Evolutionary conservation across 2,113 vertebrate genomes (phyloP).

Genomic region (Pungitius pungitius): DNA sequence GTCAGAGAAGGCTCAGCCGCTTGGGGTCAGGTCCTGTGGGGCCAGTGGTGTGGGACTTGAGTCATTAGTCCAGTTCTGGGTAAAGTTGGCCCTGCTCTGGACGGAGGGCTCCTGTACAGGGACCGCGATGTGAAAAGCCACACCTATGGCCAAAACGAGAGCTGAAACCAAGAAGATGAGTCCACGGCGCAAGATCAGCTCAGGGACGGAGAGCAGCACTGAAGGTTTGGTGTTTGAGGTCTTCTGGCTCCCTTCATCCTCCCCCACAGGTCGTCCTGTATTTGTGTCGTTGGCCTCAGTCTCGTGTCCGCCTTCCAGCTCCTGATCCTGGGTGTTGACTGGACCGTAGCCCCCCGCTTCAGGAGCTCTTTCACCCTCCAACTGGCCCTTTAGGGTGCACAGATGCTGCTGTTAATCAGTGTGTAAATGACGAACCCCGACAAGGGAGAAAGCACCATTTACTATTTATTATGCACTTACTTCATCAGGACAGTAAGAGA

Average conservation of each 20-base stretch:
- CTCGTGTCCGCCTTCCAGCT: constrained; percentile 19
- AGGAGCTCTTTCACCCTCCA: constrained; percentile 11
- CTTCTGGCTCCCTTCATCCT: constrained; percentile 38
- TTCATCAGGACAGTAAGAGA: constrained; percentile 15
- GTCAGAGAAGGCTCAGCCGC: constrained; percentile 28
- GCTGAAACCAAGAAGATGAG: constrained; percentile 43
- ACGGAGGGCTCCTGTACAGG: constrained; percentile 58
- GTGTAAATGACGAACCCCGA: neutral
- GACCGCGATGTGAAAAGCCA: constrained; percentile 59
- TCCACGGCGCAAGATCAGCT: constrained; percentile 77
- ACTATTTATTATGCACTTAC: constrained; percentile 33
- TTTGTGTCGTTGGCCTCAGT: neutral
- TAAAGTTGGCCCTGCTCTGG: constrained; percentile 61
- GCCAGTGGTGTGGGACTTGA: constrained; percentile 49
- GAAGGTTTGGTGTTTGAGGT: constrained; percentile 15
- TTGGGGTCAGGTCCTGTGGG: constrained; percentile 30
- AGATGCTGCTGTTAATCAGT: constrained; percentile 22
- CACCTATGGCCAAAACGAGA: constrained; percentile 62
- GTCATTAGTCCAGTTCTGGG: constrained; percentile 60
- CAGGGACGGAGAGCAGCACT: constrained; percentile 60
- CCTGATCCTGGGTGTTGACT: constrained; percentile 61
- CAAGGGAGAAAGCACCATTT: neutral
- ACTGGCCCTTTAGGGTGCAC: constrained; percentile 36
- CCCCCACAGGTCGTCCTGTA: neutral
- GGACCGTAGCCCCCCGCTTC: constrained; percentile 54